A percentile compares a stretch with the other conserved stretches of the same genome.
Evolutionary conservation across 2,113 vertebrate species (phyloP).

Genomic region (Scophthalmus maximus): DNA sequence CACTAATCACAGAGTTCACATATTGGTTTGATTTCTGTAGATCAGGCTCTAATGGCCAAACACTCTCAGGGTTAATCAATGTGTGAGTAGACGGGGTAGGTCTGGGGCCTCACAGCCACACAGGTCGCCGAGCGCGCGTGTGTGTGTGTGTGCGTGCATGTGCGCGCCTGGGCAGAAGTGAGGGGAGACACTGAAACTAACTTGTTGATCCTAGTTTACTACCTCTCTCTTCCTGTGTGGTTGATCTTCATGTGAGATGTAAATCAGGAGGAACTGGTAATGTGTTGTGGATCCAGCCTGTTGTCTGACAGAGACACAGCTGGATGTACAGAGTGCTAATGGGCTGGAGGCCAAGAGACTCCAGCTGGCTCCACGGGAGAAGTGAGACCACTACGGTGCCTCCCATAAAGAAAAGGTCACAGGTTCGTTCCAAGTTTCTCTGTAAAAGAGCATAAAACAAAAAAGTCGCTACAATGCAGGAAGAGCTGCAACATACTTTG

Average conservation of each 20-base stretch:
- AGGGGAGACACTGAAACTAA: constrained; percentile 24
- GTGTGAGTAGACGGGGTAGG: constrained; percentile 56
- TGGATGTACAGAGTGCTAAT: constrained; percentile 60
- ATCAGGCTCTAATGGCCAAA: constrained; percentile 77
- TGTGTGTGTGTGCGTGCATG: constrained; percentile 17
- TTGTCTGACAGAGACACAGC: constrained; percentile 59
- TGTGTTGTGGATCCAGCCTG: constrained; percentile 38
- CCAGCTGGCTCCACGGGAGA: constrained; percentile 69
- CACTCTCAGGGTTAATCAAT: constrained; percentile 78
- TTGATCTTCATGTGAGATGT: constrained; percentile 29
- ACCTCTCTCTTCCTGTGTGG: constrained; percentile 23
- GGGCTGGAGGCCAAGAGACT: constrained; percentile 63
- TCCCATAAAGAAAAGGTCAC: constrained; percentile 68
- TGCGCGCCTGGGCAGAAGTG: constrained; percentile 17
- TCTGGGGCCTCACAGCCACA: constrained; percentile 61
- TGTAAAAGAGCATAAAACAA: constrained; percentile 49
- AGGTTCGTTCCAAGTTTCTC: constrained; percentile 61
- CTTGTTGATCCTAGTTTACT: constrained; percentile 39
- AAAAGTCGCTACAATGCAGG: constrained; percentile 16
- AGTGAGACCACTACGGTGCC: constrained; percentile 50
- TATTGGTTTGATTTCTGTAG: constrained; percentile 80
- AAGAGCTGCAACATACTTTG: not conserved
- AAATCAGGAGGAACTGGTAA: constrained; percentile 46
- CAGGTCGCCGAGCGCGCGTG: constrained; percentile 39
- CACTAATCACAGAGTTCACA: constrained; percentile 82